Evolutionary conservation across 2,797 vertebrate genomes (phyloP), one percentile per base, ranked within the genome.

Genomic region (Xyrichtys novacula): DNA sequence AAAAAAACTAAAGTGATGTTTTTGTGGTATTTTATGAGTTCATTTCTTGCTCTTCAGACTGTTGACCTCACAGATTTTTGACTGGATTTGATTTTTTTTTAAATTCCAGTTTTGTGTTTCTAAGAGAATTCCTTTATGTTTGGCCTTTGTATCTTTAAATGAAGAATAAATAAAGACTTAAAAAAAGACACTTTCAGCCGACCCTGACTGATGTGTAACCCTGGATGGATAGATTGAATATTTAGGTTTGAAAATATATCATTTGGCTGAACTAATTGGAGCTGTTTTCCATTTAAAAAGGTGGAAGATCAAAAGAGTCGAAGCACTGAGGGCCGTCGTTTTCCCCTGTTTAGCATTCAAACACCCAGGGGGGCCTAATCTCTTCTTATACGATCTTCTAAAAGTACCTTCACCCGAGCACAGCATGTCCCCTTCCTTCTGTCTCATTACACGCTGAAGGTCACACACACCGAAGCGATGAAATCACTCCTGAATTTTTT

Each of bases 251-350:
- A 40, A 53, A 40, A 54, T 38, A 23, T 36, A 67, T 76, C 63
- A 49, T 61, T 61, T 48, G 53, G 8, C 73, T 76, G 74, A 80
- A 84, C 86, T 88, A 68, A 76, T 72, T 70, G 22, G 43, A 78
- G 81, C 85, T 65, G 81, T 79, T 91, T 90, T 90, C 83, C 88
- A 90, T 91, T 89, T 86, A 68, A 88, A 88, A 85, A 85, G 87
- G 82, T 83, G 62, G 72, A 69, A 77, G 85, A 88, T 91, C 88
- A 87, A 90, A 90, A 75, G 86, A 42, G 16, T 36, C 17, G 22
- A 55, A 71, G 77, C 63, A 49, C 71, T 16, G 66, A 85, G 78
- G 78, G 72, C 66, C 36, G 47, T 73, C n/a, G n/a, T n/a, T n/a
- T 80, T 83, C 54, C 55, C 73, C 91, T 90, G 81, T 86, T 92